A percentile compares a stretch with the other conserved stretches of the same genome.
Evolutionary conservation across 1,140 invertebrate species (phyloP).

Genomic region (Semibalanus balanoides): DNA sequence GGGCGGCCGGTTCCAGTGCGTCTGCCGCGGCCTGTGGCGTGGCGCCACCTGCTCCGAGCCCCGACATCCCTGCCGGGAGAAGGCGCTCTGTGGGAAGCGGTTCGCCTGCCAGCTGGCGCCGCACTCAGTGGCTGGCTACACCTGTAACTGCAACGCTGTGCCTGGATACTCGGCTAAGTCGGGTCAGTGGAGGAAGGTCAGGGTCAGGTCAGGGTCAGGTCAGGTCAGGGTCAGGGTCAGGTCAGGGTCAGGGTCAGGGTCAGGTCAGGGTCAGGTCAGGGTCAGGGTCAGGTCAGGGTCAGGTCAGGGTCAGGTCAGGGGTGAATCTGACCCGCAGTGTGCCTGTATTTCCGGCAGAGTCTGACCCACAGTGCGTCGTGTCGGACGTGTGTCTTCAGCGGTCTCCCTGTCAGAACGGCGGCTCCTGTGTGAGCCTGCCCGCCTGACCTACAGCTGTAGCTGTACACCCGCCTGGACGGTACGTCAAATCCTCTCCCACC

Average conservation of each 20-base stretch:
- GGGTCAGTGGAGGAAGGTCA: background rate
- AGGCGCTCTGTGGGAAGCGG: background rate
- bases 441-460: slow-evolving; percentile 63
- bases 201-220: no score
- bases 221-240: no score
- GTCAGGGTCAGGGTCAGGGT: no score
- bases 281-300: no score
- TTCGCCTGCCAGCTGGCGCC: background rate
- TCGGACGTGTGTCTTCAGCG: background rate
- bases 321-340: no score
- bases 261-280: no score
- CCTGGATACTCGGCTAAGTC: background rate
- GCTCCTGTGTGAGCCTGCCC: slow-evolving; percentile 55
- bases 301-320: no score
- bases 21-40: background rate
- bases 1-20: background rate
- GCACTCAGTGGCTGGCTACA: background rate
- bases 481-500: slow-evolving; percentile 25
- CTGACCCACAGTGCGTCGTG: background rate
- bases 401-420: slow-evolving; percentile 71
- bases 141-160: background rate
- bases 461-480: slow-evolving; percentile 72
- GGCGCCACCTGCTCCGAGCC: background rate
- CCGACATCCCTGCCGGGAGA: background rate
- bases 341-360: background rate